Base-by-base conservation (phyloP, 2,888 invertebrate species). In the Lapara coniferarum region DNA sequence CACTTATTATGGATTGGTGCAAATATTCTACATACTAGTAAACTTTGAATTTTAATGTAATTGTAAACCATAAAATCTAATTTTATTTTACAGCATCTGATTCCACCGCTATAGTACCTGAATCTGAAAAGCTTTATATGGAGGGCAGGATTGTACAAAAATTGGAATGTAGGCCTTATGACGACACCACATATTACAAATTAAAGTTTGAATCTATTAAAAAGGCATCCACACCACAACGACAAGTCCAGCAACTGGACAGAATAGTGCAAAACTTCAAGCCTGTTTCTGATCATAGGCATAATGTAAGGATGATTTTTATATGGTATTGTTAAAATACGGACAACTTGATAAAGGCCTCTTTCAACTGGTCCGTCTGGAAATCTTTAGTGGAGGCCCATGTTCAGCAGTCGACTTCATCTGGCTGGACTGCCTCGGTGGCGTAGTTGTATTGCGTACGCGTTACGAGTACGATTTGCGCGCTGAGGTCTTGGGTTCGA, bases 121-220 rank as follows among this genome's bases (percentile, higher is more conserved):
- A 97, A 89, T 94, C 95, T 52, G 98, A 98, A 80, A 98, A 98
- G 84, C 92, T 98, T 6, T 96, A 95, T 73, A 96, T 99, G 95
- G 98, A 98, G 90, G 99, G 99, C 0, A 96, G 97, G 85, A 98
- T 99, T 80, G 98, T 98, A n/a, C 98, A 99, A 86, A 97, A 98
- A 86, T 94, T 99, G 51, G 99, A 99, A 91, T 99, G 99, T 86
- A 95, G 97, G 63, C 98, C 98, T 0, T 96, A 97, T 84, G 97
- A 97, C 46, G 98, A 98, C 84, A 96, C 94, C 72, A 97, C 96
- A 81, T 99, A 99, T 85, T 98, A 98, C 96, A 96, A 97, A 87
- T 90, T 99, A 6, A 99, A 99, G 90, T 94, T 97, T 76, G 97
- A 98, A 79, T 97, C 97, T 16, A 98, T 98, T 75, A 95, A 96